Percentiles rank a stretch among this genome's conserved stretches.
These are phyloP conservation scores for Allobates femoralis DNA, from an alignment of 2,797 vertebrate species.

Conservation along the genomic window DNA sequence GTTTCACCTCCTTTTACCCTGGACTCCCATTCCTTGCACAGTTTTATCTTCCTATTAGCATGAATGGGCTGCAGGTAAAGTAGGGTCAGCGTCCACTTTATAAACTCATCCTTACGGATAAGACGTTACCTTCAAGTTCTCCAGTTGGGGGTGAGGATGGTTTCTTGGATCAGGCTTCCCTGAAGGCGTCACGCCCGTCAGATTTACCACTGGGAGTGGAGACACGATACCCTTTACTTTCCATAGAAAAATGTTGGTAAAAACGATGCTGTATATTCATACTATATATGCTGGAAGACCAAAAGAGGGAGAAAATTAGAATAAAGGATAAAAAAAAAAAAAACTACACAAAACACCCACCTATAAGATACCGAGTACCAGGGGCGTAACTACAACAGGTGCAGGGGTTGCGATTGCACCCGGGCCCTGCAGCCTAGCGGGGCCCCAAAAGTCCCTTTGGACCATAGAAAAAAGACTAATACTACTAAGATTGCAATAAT, in stretches of 20 bases:
- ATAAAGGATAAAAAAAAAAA: background rate
- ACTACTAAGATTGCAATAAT: too few relatives aligned
- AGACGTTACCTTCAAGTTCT: constrained; percentile 71
- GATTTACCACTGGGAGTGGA: constrained; percentile 77
- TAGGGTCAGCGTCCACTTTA: too few relatives aligned
- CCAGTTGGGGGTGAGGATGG: constrained; percentile 51
- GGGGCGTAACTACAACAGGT: too few relatives aligned
- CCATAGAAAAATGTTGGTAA: constrained; percentile 83
- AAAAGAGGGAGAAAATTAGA: background rate
- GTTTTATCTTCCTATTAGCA: too few relatives aligned
- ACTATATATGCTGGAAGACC: constrained; percentile 71
- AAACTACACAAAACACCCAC: background rate
- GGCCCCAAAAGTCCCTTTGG: too few relatives aligned
- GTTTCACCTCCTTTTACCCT: too few relatives aligned
- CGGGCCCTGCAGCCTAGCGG: too few relatives aligned
- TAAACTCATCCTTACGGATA: background rate
- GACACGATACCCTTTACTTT: constrained; percentile 74
- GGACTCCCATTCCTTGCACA: too few relatives aligned
- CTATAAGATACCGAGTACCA: too few relatives aligned
- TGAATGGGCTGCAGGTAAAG: too few relatives aligned
- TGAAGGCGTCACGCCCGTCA: constrained; percentile 85
- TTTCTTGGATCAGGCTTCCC: constrained; percentile 81
- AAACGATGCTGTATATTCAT: constrained; percentile 79
- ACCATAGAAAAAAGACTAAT: too few relatives aligned
- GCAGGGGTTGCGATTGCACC: too few relatives aligned